Evolutionary conservation across 1,140 invertebrate species (phyloP).

Genomic region (Drosophila ambigua): DNA sequence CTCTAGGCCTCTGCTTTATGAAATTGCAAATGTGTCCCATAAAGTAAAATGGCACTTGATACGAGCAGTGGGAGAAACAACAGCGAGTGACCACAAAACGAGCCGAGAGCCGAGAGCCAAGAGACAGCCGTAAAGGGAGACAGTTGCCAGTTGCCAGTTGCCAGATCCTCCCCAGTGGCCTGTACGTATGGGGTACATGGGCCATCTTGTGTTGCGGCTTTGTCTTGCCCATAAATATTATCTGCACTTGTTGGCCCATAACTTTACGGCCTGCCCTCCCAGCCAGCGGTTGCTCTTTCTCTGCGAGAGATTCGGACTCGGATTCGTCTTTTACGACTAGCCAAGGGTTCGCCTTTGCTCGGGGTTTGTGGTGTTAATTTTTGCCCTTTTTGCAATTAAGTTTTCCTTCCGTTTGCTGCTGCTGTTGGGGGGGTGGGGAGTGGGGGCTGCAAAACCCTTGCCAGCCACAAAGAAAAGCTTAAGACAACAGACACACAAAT

Average conservation of each 20-base stretch:
- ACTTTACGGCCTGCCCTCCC: constrained; percentile 18
- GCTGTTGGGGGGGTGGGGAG: too few relatives aligned
- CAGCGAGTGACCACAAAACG: constrained; percentile 41
- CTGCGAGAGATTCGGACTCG: neutral
- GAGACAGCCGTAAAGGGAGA: constrained; percentile 31
- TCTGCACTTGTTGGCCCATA: constrained; percentile 33
- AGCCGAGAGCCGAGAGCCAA: constrained; percentile 17
- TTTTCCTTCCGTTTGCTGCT: constrained; percentile 22
- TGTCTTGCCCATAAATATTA: constrained; percentile 67
- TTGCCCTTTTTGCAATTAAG: constrained; percentile 58
- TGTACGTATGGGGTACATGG: constrained; percentile 12
- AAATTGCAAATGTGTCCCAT: constrained; percentile 49
- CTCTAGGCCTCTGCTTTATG: constrained; percentile 29
- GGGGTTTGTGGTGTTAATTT: constrained; percentile 59
- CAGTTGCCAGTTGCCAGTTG: too few relatives aligned
- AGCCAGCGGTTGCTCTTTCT: neutral
- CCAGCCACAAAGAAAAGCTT: constrained; percentile 21
- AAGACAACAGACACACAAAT: constrained; percentile 15
- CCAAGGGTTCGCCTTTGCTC: neutral
- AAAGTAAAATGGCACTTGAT: constrained; percentile 52
- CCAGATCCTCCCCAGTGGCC: neutral
- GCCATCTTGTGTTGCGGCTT: constrained; percentile 55
- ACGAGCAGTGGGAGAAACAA: constrained; percentile 14
- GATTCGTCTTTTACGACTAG: constrained; percentile 20
- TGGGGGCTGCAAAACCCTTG: too few relatives aligned